Evolutionary conservation across 2,797 vertebrate genomes (phyloP), one percentile per base, ranked within the genome.

Genomic region (Argentina silus): DNA sequence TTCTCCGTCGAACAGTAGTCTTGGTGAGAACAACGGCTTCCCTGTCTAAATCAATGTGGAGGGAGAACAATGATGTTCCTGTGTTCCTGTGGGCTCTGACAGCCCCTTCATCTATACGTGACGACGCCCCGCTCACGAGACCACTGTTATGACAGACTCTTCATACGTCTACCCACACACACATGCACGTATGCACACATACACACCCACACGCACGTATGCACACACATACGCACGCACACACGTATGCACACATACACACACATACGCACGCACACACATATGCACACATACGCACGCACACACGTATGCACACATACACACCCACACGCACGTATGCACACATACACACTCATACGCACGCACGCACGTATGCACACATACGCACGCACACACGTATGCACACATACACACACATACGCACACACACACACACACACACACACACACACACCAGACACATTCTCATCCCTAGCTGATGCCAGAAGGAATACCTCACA

Each of bases 31-130:
- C 27, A 36, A 36, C 4, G 27, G 1, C 27, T 36, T 4, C 27
- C 4, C 27, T 36, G 27, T 36, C 27, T 36, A 4, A 36, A 36
- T 2, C 27, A 2, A 36, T 36, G 27, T 36, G 27, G 83, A 83
- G 74, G 77, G 77, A 82, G 80, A 66, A 88, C 87, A 91, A 91
- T 64, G 62, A 78, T 56, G 61, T 78, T 75, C 81, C 81, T 92
- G 85, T 91, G 78, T 86, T 84, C 90, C 89, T 92, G 87, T 76
- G 80, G 65, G 73, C 70, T 76, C 62, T 80, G 86, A 76, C 69
- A 45, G 53, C 61, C 66, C 81, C 83, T 85, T 88, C 87, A 80
- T 82, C 36, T 73, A 75, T 61, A 78, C 73, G 80, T 80, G 27
- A 62, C 85, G 48, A 78, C 74, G 75, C 65, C 84, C 82, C 79